Evolutionary conservation across 2,888 invertebrate species (phyloP), one percentile per base, ranked within the genome.

Genomic region (Sisyra terminalis): DNA sequence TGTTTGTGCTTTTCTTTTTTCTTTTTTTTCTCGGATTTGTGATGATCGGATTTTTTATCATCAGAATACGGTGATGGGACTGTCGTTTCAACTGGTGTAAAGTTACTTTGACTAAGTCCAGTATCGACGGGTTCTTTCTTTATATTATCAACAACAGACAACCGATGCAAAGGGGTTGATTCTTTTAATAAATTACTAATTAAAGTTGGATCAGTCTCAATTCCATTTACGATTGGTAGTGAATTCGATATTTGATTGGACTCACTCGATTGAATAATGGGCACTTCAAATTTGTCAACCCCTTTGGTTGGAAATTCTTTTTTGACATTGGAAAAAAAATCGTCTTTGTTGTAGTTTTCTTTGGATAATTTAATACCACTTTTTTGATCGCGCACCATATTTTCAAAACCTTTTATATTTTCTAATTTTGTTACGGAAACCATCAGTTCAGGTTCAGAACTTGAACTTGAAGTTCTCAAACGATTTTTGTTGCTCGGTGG

Each of bases 1-100:
- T 81, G 80, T 58, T 82, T 83, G 51, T 82, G 81, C 54, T 82
- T 82, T 55, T 81, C 79, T 51, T 75, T 75, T 57, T 82, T 83
- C 60, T 80, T 83, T 52, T 83, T 82, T 54, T 61, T 63, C 40
- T 60, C 58, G 43, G 59, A 61, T 51, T 57, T 59, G 37, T 63
- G 57, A 39, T 53, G 57, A 40, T 55, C 54, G 45, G 55, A 55
- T 43, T 47, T 51, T 42, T 52, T 52, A 16, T 55, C 53, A 16
- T 59, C 58, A 44, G 57, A 54, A 30, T 59, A 57, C 29, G 60
- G 59, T 6, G 59, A 48, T 3, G 60, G 46, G 32, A 63, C 62
- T 29, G 57, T 56, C 43, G 59, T 58, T 32, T 17, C 18, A n/a
- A 11, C 11, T 32, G 17, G 40, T 41, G 9, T 24, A 16, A 35